phyloP scores from a whole-genome alignment of 1,140 invertebrate genomes.

The Drosophila nasuta region DNA sequence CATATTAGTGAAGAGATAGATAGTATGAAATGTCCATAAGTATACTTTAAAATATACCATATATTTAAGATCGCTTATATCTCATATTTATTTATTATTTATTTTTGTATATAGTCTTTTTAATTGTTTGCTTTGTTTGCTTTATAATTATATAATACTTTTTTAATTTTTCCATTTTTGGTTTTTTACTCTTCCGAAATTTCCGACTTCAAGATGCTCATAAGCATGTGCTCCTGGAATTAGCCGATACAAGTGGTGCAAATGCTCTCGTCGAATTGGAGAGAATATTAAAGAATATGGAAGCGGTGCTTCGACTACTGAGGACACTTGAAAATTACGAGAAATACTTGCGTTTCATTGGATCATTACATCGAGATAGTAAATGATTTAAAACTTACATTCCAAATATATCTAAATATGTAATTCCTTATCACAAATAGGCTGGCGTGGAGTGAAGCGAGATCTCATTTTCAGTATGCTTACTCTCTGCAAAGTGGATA shows the following conservation, averaged over 20 bases:
- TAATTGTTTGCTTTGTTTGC: background rate
- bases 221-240: background rate
- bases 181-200: background rate
- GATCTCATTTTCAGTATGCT: background rate
- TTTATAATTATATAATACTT: background rate
- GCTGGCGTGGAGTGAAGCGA: background rate
- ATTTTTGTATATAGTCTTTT: too few species aligned
- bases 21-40: background rate
- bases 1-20: background rate
- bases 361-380: background rate
- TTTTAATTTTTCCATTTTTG: background rate
- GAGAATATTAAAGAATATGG: slow-evolving; percentile 5
- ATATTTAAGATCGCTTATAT: background rate
- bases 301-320: background rate
- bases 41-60: background rate
- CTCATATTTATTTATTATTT: too few species aligned
- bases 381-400: background rate
- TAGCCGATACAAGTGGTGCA: background rate
- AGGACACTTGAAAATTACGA: background rate
- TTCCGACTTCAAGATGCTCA: background rate
- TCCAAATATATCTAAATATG: background rate
- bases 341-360: background rate
- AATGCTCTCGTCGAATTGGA: slow-evolving; percentile 5
- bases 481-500: background rate
- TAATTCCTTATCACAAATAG: background rate